Percentiles rank a stretch among this genome's conserved stretches.
These are phyloP conservation scores for Apamea sordens DNA, from an alignment of 2,888 invertebrate species.

Conservation along the genomic window DNA sequence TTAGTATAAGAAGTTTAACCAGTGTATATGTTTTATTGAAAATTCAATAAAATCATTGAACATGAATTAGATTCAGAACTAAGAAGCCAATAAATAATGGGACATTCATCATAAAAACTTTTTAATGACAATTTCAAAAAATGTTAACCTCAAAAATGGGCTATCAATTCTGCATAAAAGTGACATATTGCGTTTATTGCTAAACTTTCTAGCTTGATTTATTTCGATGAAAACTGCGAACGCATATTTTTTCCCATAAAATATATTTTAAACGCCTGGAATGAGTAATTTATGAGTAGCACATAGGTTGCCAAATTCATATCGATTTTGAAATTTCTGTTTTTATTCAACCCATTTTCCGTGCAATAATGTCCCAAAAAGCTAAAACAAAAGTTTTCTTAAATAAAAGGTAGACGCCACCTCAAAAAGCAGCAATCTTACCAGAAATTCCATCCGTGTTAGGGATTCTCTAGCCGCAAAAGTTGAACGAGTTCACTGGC, in stretches of 20 bases:
- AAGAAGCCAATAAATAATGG: neutral
- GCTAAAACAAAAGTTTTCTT: neutral
- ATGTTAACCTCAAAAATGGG: neutral
- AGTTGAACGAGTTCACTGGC: neutral
- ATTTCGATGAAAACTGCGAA: neutral
- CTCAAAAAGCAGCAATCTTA: neutral
- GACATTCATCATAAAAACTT: neutral
- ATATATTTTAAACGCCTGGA: neutral
- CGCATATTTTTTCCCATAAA: neutral
- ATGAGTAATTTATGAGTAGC: neutral
- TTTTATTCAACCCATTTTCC: neutral
- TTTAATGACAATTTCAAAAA: conserved; percentile 2
- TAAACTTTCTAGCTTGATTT: conserved; percentile 27
- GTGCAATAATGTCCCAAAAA: no score
- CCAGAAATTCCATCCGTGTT: neutral
- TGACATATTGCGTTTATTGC: conserved; percentile 10
- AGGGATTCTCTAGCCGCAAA: neutral
- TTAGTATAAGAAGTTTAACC: neutral
- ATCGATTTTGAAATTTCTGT: neutral
- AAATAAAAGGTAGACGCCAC: neutral
- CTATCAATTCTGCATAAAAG: conserved; percentile 29
- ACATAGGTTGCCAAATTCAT: neutral
- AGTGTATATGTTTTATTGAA: neutral
- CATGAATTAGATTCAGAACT: neutral
- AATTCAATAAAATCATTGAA: neutral